These are phyloP conservation scores for Dasyurus viverrinus DNA, from an alignment of 2,113 vertebrate species.

Conservation along the genomic window DNA sequence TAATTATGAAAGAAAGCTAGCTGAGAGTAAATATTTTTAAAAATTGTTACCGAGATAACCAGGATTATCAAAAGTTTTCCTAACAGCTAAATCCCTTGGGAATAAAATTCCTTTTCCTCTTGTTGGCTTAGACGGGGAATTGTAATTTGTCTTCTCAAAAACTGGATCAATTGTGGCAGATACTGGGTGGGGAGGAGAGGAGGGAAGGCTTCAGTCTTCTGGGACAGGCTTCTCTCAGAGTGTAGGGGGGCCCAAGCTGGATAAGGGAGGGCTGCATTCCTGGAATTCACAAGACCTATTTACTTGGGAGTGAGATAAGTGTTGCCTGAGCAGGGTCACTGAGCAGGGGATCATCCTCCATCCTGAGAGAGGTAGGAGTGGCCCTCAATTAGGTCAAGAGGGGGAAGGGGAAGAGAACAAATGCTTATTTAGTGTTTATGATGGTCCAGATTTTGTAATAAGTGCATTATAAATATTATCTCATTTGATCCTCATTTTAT, in stretches of 20 bases:
- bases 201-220: neutral
- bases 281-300: neutral
- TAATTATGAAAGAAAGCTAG: neutral
- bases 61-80: neutral
- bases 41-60: neutral
- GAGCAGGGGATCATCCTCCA: neutral
- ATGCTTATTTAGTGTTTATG: neutral
- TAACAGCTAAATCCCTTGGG: neutral
- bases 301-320: neutral
- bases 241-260: neutral
- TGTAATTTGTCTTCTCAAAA: neutral
- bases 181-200: neutral
- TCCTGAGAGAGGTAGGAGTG: neutral
- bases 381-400: neutral
- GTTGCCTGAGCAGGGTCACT: neutral
- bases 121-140: neutral
- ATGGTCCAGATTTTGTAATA: neutral
- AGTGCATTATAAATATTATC: neutral
- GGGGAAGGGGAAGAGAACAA: neutral
- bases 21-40: neutral
- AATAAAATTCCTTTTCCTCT: neutral
- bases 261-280: neutral
- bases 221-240: neutral
- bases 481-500: neutral
- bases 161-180: neutral